Conservation (phyloP, 1,140 invertebrate genomes). For the Hermetia illucens region DNA sequence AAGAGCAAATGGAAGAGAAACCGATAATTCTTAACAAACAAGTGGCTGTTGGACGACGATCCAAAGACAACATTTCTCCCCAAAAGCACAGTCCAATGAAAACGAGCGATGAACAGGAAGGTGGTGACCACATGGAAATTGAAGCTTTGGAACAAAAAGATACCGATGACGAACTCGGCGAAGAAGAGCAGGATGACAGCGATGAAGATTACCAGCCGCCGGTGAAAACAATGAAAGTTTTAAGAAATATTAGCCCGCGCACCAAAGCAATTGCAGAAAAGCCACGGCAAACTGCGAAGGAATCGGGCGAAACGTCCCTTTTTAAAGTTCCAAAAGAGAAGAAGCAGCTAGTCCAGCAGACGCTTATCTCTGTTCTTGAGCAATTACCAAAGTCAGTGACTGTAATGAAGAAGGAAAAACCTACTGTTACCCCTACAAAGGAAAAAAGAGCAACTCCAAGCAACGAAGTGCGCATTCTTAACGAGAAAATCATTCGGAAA, state of each 20-base stretch:
- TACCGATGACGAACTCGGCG: conserved; percentile 1
- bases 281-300: background rate
- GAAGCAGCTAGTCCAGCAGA: background rate
- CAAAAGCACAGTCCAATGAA: too few species aligned
- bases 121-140: background rate
- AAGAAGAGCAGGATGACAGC: background rate
- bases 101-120: too few species aligned
- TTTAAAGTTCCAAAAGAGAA: background rate
- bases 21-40: too few species aligned
- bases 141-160: background rate
- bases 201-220: background rate
- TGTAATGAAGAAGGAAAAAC: conserved; percentile 1
- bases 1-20: too few species aligned
- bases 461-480: background rate
- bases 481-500: background rate
- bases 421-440: background rate
- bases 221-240: too few species aligned
- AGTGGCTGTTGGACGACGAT: too few species aligned
- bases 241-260: background rate
- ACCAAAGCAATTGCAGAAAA: background rate
- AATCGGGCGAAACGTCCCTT: background rate
- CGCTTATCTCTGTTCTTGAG: background rate
- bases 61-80: too few species aligned
- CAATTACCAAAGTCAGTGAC: background rate
- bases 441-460: too few species aligned